A percentile compares a stretch with the other conserved stretches of the same genome.
These are phyloP conservation scores for Corythaeola cristata DNA, from an alignment of 2,113 vertebrate species.

Conservation along the genomic window DNA sequence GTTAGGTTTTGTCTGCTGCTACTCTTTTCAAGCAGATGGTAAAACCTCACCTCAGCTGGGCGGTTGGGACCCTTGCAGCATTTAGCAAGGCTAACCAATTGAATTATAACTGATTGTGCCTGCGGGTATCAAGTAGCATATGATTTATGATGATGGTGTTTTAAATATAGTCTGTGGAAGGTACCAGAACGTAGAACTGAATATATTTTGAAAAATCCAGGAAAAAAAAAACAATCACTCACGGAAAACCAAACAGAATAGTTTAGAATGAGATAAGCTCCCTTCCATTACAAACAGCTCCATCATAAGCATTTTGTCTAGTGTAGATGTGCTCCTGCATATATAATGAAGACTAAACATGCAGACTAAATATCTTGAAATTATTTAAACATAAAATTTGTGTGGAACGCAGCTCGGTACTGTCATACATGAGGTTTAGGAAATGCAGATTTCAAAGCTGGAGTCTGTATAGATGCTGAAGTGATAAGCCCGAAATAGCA, in stretches of 20 bases:
- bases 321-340: background rate
- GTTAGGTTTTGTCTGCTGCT: conserved; percentile 24
- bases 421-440: background rate
- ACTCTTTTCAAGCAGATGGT: conserved; percentile 62
- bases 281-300: background rate
- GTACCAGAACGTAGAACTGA: background rate
- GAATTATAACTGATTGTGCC: conserved; percentile 34
- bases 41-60: conserved; percentile 56
- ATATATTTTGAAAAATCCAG: background rate
- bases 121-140: background rate
- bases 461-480: conserved; percentile 16
- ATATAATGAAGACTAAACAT: too few relatives aligned
- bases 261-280: background rate
- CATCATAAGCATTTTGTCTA: background rate
- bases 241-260: background rate
- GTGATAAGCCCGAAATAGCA: conserved; percentile 15
- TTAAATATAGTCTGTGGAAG: conserved; percentile 21
- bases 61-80: conserved; percentile 32
- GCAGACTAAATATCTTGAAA: background rate
- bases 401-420: background rate
- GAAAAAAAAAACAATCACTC: background rate
- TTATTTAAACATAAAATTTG: background rate
- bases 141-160: conserved; percentile 11
- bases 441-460: background rate
- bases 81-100: conserved; percentile 45